Evolutionary conservation across 2,113 vertebrate genomes (phyloP), one percentile per base, ranked within the genome.

Genomic region (Aplodontia rufa): DNA sequence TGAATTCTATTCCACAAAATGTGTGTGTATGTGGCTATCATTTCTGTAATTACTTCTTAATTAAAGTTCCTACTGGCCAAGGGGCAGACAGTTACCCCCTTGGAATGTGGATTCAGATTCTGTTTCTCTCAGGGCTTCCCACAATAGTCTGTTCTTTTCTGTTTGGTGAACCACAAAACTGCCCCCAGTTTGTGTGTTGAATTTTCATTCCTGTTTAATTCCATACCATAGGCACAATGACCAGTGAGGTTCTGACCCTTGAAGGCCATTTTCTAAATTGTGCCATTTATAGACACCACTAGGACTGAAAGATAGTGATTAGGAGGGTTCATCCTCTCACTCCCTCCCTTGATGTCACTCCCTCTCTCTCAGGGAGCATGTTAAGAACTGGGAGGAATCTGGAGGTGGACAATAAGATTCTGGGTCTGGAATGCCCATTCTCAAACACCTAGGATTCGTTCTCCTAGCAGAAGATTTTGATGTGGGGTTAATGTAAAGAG

Each of bases 21-120:
- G 14, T 76, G 42, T 66, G 3, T 83, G 11, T 79, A 28, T 80
- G 19, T 74, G 37, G 35, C 26, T 92, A 20, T 91, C 80, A 87
- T 95, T 95, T 94, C 28, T 89, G 10, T 92, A 91, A 80, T 87
- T 92, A 74, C n/a, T 91, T 96, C 72, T 80, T 95, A 88, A 72
- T 89, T 85, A 40, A 91, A 75, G 24, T 80, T 94, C 89, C 82
- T 82, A 40, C 37, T 86, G 22, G 30, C 62, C 53, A 79, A 75
- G 9, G 40, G 47, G 19, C n/a, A 42, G 49, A 1, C 2, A 68
- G 22, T 94, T 81, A 53, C 22, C 87, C 17, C 8, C 49, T 71
- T 87, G 42, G 14, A 66, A 35, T 66, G 12, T 85, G 53, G 47
- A 81, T 79, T 69, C 69, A 66, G 9, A 64, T 8, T 58, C 20